phyloP scores from a whole-genome alignment of 2,113 vertebrate species.

The Amphiprion ocellaris region DNA sequence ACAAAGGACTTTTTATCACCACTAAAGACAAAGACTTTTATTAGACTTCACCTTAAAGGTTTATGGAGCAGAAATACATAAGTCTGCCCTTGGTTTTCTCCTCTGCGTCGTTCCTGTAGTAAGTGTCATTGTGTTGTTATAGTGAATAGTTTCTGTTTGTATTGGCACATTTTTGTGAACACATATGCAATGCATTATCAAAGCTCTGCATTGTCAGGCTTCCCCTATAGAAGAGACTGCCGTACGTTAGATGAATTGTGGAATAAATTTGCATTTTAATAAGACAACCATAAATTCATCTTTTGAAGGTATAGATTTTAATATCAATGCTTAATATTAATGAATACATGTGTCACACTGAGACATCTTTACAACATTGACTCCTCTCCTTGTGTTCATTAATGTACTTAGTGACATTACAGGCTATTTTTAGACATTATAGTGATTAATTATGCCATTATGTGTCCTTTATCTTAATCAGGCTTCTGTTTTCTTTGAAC shows the following conservation, averaged over 20 bases:
- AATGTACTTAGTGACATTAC: not conserved
- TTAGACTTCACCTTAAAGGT: constrained; percentile 29
- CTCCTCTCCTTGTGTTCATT: not conserved
- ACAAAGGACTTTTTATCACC: constrained; percentile 8
- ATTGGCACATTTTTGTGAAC: not conserved
- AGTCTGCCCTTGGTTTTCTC: not conserved
- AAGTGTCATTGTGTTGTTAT: not conserved
- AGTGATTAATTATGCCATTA: not conserved
- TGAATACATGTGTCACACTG: no score
- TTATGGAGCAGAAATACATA: not conserved
- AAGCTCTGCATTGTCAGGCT: no score
- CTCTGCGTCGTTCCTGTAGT: not conserved
- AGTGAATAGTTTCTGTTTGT: not conserved
- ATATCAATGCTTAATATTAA: no score
- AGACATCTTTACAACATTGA: not conserved
- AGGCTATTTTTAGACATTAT: not conserved
- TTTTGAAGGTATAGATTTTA: not conserved
- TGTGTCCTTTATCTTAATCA: not conserved
- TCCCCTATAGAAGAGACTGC: no score
- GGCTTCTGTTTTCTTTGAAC: not conserved
- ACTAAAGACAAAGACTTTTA: not conserved
- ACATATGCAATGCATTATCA: no score
- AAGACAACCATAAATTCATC: not conserved
- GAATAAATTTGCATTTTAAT: not conserved
- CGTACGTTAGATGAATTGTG: no score